Conservation (phyloP, 2,113 vertebrate species). For the Gambusia holbrooki region DNA sequence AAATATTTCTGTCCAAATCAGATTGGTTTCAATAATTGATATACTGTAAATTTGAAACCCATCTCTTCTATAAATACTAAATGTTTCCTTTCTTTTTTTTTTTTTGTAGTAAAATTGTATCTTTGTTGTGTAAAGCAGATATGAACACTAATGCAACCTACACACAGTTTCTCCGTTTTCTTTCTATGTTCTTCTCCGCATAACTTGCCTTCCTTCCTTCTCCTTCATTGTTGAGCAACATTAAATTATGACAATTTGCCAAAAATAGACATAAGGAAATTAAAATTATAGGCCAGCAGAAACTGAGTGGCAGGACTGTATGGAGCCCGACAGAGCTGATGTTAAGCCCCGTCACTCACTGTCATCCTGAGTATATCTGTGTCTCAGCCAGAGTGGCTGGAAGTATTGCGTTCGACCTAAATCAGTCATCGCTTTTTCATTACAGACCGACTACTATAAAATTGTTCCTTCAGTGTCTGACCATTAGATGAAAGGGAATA, state of each 20-base stretch:
- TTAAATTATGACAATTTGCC: conserved; percentile 46
- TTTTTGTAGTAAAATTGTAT: too few species aligned
- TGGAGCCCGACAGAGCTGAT: conserved; percentile 57
- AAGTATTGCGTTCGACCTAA: conserved; percentile 35
- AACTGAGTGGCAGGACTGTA: conserved; percentile 58
- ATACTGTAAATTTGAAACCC: neutral
- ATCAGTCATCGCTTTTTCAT: conserved; percentile 19
- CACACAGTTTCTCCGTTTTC: neutral
- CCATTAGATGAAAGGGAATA: too few species aligned
- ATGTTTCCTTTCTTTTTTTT: neutral
- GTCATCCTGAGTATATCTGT: conserved; percentile 47
- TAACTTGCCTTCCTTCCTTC: conserved; percentile 8
- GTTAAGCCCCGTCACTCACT: conserved; percentile 68
- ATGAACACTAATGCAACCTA: neutral
- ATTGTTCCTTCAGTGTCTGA: conserved; percentile 2
- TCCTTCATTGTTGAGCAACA: conserved; percentile 19
- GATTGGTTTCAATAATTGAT: neutral
- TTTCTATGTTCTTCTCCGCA: neutral
- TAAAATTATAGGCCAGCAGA: conserved; percentile 57
- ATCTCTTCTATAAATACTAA: neutral
- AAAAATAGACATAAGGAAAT: conserved; percentile 57
- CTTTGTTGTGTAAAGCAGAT: conserved; percentile 1
- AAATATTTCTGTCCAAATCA: neutral
- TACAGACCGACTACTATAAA: neutral
- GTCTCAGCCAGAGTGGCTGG: conserved; percentile 23